A percentile compares a stretch with the other conserved stretches of the same genome.
These are phyloP conservation scores for Nothobranchius furzeri DNA, from an alignment of 2,113 vertebrate species.

Conservation along the genomic window DNA sequence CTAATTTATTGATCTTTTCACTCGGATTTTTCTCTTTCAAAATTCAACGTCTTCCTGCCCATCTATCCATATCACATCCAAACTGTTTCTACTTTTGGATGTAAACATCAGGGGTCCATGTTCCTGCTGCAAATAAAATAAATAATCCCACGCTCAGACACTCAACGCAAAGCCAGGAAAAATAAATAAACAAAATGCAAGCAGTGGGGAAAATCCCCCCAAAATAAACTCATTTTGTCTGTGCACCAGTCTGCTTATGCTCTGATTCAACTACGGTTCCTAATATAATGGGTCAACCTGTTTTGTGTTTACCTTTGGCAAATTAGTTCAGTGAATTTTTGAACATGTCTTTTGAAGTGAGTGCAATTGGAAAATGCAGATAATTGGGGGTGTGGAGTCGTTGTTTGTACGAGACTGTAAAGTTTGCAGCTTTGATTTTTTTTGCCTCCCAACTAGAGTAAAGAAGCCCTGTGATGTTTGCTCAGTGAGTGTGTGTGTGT, in stretches of 20 bases:
- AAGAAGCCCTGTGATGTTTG: slow-evolving; percentile 16
- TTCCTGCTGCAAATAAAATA: slow-evolving; percentile 67
- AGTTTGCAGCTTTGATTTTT: slow-evolving; percentile 33
- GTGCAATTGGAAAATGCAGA: slow-evolving; percentile 27
- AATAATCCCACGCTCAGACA: slow-evolving; percentile 70
- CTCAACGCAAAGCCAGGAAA: slow-evolving; percentile 58
- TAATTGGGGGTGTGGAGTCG: slow-evolving; percentile 47
- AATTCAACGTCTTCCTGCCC: not conserved
- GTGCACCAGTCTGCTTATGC: slow-evolving; percentile 21
- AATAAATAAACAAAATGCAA: slow-evolving; percentile 70
- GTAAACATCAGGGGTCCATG: slow-evolving; percentile 42
- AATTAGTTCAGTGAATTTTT: slow-evolving; percentile 29
- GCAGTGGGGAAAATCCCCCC: slow-evolving; percentile 12
- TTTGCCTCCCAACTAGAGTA: slow-evolving; percentile 31
- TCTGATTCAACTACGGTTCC: slow-evolving; percentile 41
- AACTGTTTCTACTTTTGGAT: slow-evolving; percentile 31
- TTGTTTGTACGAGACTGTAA: slow-evolving; percentile 44
- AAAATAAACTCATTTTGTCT: slow-evolving; percentile 45
- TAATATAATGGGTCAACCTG: slow-evolving; percentile 47
- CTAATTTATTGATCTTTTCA: not conserved
- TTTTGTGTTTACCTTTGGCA: slow-evolving; percentile 68
- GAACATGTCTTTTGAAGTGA: slow-evolving; percentile 26
- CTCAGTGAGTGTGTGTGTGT: not conserved
- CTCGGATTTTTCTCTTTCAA: not conserved
- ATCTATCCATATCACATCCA: slow-evolving; percentile 5